Evolutionary conservation across 2,888 invertebrate species (phyloP), one percentile per base, ranked within the genome.

Genomic region (Hypselothyrea guttata): DNA sequence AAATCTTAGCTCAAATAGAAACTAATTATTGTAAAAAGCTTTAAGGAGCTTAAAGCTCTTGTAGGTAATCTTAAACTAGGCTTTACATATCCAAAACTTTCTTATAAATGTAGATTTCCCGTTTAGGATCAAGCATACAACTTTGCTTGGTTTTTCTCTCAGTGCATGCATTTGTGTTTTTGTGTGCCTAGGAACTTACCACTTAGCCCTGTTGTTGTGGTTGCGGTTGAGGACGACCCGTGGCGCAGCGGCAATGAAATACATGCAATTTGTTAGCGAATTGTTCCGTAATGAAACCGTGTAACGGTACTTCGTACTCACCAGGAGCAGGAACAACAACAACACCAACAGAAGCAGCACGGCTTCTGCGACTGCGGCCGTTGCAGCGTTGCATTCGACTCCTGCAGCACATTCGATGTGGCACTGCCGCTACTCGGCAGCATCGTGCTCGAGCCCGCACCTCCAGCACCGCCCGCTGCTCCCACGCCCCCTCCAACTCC

Each of bases 271-370:
- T 18, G 22, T 22, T 22, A 22, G 2, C 2, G 8, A 38, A 38
- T n/a, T 7, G 54, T 48, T 47, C 48, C 31, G 33, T 12, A 41
- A 16, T 15, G 37, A 4, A 16, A 13, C 7, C 33, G 11, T n/a
- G 38, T 11, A 31, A 51, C 27, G 9, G 7, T 46, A 15, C 31
- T 7, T 56, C 7, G 1, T 7, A 90, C 91, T 91, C 89, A 93
- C 93, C 93, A 93, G 87, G 93, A 93, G 90, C 93, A 94, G 88
- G 93, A 93, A 90, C 93, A 94, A 89, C 93, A 93, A 86, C 93
- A 94, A 88, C 93, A 93, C 92, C 93, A 93, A 82, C 93, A 93
- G 77, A 93, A 92, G 87, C 93, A 93, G 87, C 93, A 93, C 44
- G 92, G 92, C 87, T 92, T 93, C 72, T 91, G 90, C 48, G 91